Conservation (phyloP, 2,113 vertebrate species). For the Vulpes vulpes region DNA sequence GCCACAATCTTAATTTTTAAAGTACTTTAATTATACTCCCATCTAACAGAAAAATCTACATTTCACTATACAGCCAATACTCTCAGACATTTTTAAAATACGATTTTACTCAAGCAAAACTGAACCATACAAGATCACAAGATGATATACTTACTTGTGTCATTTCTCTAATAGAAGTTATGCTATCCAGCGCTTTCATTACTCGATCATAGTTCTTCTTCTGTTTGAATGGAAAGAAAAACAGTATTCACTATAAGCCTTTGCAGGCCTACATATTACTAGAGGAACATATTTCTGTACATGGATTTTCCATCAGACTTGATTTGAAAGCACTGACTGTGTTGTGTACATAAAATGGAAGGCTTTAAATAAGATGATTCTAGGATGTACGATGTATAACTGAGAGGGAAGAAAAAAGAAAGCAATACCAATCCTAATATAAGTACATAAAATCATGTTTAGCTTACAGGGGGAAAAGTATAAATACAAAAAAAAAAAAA, state of each 20-base stretch:
- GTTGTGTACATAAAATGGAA: background rate
- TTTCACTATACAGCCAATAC: background rate
- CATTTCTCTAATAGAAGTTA: constrained; percentile 97
- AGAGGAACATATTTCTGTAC: background rate
- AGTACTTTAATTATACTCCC: background rate
- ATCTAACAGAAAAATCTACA: background rate
- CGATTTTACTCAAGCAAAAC: background rate
- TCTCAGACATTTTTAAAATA: background rate
- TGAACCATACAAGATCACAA: background rate
- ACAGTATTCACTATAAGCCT: background rate
- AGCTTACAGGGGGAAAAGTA: background rate
- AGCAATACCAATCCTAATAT: background rate
- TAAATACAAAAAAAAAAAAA: background rate
- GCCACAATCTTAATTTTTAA: background rate
- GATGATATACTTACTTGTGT: constrained; percentile 89
- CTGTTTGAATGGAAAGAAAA: constrained; percentile 83
- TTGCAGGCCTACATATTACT: background rate
- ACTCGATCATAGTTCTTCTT: constrained; percentile 96
- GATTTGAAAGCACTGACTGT: background rate
- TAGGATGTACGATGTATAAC: background rate
- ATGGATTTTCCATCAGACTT: background rate
- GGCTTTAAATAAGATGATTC: background rate
- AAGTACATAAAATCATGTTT: background rate
- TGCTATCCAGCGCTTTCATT: constrained; percentile 95
- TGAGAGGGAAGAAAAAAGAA: background rate